Evolutionary conservation across 2,888 invertebrate genomes (phyloP).

Genomic region (Drosophila bunnanda): DNA sequence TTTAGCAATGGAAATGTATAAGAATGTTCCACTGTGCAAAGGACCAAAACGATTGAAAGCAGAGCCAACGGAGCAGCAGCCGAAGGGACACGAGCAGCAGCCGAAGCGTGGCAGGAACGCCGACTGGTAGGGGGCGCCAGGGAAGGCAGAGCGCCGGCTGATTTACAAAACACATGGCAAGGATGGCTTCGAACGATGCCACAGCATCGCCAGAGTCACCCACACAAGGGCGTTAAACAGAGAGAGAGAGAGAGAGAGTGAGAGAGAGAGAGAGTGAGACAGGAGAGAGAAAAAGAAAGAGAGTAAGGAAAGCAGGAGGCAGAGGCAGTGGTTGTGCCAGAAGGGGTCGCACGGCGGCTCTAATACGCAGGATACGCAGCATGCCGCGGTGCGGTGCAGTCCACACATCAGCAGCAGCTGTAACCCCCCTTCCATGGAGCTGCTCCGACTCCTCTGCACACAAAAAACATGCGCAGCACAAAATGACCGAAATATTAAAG

Average conservation of each 20-base stretch:
- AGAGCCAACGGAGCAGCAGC: conserved; percentile 25
- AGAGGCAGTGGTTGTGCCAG: not conserved
- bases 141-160: conserved; percentile 7
- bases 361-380: conserved; percentile 24
- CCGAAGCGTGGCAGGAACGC: not conserved
- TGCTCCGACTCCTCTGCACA: conserved; percentile 18
- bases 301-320: not conserved
- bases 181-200: no score
- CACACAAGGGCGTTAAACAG: conserved; percentile 26
- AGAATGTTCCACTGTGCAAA: conserved; percentile 8
- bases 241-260: not conserved
- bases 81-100: conserved; percentile 25
- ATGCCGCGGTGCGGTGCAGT: conserved; percentile 7
- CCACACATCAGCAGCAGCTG: conserved; percentile 29
- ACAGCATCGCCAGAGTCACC: conserved; percentile 12
- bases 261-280: not conserved
- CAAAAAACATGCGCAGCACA: conserved; percentile 47
- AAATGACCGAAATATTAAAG: conserved; percentile 19
- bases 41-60: conserved; percentile 30
- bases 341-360: conserved; percentile 3
- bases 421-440: not conserved
- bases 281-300: not conserved
- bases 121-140: not conserved
- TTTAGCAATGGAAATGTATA: not conserved
- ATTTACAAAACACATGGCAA: conserved; percentile 42